These are phyloP conservation scores for Netelia virgata DNA, from an alignment of 2,888 invertebrate species.

Conservation along the genomic window DNA sequence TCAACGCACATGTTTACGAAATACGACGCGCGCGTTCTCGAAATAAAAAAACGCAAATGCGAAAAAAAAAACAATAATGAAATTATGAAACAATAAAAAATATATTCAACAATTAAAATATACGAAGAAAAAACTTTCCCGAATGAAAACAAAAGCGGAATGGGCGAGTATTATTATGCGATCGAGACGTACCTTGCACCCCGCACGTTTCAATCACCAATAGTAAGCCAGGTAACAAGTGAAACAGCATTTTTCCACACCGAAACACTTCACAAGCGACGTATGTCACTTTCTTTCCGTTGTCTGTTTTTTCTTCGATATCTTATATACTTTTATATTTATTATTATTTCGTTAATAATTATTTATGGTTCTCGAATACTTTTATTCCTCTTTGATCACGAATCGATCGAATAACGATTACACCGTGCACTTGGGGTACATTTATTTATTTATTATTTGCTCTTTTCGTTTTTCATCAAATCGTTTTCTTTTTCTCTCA, in stretches of 20 bases:
- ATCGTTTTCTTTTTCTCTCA: background rate
- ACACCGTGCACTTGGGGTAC: background rate
- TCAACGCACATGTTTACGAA: background rate
- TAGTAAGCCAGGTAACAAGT: constrained; percentile 78
- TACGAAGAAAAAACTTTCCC: too few relatives aligned
- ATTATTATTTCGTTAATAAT: background rate
- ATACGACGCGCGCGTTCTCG: background rate
- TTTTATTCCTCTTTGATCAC: too few relatives aligned
- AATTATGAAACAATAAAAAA: too few relatives aligned
- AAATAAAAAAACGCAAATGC: too few relatives aligned
- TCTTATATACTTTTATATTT: background rate
- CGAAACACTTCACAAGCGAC: constrained; percentile 63
- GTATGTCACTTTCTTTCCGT: constrained; percentile 19
- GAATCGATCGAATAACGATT: background rate
- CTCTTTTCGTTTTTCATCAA: background rate
- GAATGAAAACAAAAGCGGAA: background rate
- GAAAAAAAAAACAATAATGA: too few relatives aligned
- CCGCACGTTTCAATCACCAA: constrained; percentile 78
- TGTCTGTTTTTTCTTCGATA: background rate
- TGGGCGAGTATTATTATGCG: background rate
- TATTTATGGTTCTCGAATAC: background rate
- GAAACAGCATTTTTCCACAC: constrained; percentile 80
- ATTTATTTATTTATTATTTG: background rate
- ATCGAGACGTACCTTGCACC: constrained; percentile 77
- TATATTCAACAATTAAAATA: too few relatives aligned